phyloP scores from a whole-genome alignment of 2,797 vertebrate species.

The Serranus cabrilla region DNA sequence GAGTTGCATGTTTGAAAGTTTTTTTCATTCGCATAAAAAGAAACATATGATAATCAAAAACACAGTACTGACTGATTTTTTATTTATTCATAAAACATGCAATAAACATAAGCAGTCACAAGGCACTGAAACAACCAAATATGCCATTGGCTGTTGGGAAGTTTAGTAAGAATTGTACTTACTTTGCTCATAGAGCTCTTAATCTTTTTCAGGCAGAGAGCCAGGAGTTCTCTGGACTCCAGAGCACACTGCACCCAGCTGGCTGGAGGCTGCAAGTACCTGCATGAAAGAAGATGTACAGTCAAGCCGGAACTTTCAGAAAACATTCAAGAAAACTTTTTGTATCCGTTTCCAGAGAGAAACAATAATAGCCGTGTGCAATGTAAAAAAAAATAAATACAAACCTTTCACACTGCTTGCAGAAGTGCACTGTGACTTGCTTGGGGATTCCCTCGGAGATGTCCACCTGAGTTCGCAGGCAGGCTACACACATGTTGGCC shows the following conservation, averaged over 20 bases:
- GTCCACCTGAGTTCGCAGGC: constrained; percentile 93
- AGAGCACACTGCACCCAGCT: constrained; percentile 94
- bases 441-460: constrained; percentile 98
- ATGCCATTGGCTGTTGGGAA: background rate
- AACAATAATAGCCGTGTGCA: too few relatives aligned
- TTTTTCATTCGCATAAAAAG: too few relatives aligned
- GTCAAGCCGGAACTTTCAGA: constrained; percentile 3
- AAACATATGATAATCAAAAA: too few relatives aligned
- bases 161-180: constrained; percentile 24
- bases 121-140: background rate
- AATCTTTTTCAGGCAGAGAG: constrained; percentile 96
- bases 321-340: background rate
- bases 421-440: constrained; percentile 94
- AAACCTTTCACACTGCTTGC: constrained; percentile 97
- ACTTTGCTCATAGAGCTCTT: constrained; percentile 95
- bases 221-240: constrained; percentile 95
- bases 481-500: constrained; percentile 97
- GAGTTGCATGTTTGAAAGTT: too few relatives aligned
- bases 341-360: background rate
- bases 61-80: too few relatives aligned
- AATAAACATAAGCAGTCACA: too few relatives aligned
- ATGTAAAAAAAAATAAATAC: constrained; percentile 11
- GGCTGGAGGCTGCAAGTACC: constrained; percentile 95
- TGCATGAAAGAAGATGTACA: constrained; percentile 52
- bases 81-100: too few relatives aligned